These are phyloP conservation scores for Cantharis rufa DNA, from an alignment of 2,888 invertebrate species.

Conservation along the genomic window DNA sequence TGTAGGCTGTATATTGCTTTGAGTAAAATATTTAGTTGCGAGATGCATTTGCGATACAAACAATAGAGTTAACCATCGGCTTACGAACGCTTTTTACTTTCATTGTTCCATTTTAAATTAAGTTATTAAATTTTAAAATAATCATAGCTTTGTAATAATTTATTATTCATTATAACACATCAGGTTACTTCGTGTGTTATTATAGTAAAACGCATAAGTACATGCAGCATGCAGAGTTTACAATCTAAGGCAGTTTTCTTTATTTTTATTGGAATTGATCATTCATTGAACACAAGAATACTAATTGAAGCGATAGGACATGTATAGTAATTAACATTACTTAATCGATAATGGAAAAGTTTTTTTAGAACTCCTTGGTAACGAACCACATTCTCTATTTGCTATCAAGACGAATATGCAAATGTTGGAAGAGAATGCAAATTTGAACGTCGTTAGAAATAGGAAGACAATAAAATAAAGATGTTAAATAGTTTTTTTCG, in stretches of 20 bases:
- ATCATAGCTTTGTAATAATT: not conserved
- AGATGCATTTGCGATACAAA: not conserved
- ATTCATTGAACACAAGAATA: not conserved
- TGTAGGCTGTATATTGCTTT: not conserved
- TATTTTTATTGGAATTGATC: not conserved
- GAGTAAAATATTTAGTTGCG: not conserved
- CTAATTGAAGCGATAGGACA: not conserved
- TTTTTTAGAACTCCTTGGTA: not conserved
- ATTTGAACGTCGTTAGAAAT: not conserved
- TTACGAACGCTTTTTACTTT: not conserved
- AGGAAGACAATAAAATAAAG: constrained; percentile 6
- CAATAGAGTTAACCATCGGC: not conserved
- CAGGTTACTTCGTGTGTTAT: not conserved
- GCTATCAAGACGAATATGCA: constrained; percentile 1
- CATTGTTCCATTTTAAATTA: not conserved
- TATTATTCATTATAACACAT: not conserved
- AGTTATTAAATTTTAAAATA: not conserved
- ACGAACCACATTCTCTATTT: not conserved
- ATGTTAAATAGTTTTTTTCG: not conserved
- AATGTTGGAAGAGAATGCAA: not conserved
- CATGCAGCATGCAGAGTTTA: not conserved
- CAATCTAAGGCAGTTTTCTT: not conserved
- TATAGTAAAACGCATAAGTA: not conserved
- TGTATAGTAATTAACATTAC: not conserved
- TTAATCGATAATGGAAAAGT: not conserved